phyloP scores from a whole-genome alignment of 2,797 vertebrate species.

The Chiloscyllium punctatum region DNA sequence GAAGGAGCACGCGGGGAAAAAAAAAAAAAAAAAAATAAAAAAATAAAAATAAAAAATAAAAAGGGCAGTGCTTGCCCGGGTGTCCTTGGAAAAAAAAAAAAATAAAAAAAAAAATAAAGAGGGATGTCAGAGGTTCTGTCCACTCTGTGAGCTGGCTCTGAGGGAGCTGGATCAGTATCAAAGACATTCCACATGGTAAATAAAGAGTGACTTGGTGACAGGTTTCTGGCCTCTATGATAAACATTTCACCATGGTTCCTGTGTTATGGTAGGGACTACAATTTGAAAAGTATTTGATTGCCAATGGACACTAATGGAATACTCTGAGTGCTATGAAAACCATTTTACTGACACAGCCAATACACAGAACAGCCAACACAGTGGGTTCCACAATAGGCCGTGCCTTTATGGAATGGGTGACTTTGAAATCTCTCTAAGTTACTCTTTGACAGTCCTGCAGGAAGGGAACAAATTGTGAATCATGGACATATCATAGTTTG shows the following conservation, averaged over 20 bases:
- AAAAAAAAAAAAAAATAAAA: too few relatives aligned
- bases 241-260: not conserved
- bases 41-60: too few relatives aligned
- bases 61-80: too few relatives aligned
- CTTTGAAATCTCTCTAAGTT: not conserved
- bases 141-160: too few relatives aligned
- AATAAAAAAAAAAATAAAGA: too few relatives aligned
- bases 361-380: not conserved
- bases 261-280: not conserved
- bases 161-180: too few relatives aligned
- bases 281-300: not conserved
- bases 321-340: not conserved
- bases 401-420: not conserved
- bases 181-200: too few relatives aligned
- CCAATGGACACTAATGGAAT: not conserved
- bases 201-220: too few relatives aligned
- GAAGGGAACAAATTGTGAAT: not conserved
- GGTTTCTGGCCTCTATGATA: too few relatives aligned
- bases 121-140: too few relatives aligned
- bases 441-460: not conserved
- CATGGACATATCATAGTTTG: slow-evolving; percentile 3
- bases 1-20: too few relatives aligned
- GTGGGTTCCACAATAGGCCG: not conserved
- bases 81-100: too few relatives aligned
- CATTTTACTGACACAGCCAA: not conserved